A percentile compares a stretch with the other conserved stretches of the same genome.
Evolutionary conservation across 2,888 invertebrate species (phyloP).

Genomic region (Chrysolina oricalcia): DNA sequence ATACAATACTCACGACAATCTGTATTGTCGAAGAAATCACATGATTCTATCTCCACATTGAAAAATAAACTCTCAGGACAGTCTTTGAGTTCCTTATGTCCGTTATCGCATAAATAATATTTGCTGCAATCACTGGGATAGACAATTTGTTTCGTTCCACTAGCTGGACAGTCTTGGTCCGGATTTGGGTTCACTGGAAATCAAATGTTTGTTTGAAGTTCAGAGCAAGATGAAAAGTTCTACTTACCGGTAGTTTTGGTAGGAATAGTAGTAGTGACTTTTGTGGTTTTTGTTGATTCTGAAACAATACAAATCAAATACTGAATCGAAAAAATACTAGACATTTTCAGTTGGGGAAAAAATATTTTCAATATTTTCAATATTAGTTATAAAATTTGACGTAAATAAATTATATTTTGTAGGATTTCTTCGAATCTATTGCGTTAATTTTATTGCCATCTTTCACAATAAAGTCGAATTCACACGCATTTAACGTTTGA

Average conservation of each 20-base stretch:
- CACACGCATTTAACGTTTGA: neutral
- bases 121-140: slow-evolving; percentile 36
- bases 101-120: slow-evolving; percentile 34
- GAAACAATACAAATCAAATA: too few species aligned
- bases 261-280: neutral
- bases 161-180: slow-evolving; percentile 18
- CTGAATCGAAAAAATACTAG: too few species aligned
- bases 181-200: neutral
- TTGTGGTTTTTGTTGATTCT: too few species aligned
- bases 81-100: slow-evolving; percentile 1
- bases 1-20: slow-evolving; percentile 37
- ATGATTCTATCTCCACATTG: slow-evolving; percentile 12
- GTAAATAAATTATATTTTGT: too few species aligned
- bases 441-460: too few species aligned
- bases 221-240: neutral
- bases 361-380: too few species aligned
- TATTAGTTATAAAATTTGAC: too few species aligned
- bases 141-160: slow-evolving; percentile 18
- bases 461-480: too few species aligned
- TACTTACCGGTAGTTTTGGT: neutral
- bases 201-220: neutral
- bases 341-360: too few species aligned
- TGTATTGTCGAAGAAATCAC: slow-evolving; percentile 29
- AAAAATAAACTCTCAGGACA: slow-evolving; percentile 40
- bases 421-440: too few species aligned